Evolutionary conservation across 2,888 invertebrate species (phyloP), one percentile per base, ranked within the genome.

Genomic region (Pyrocoelia pectoralis): DNA sequence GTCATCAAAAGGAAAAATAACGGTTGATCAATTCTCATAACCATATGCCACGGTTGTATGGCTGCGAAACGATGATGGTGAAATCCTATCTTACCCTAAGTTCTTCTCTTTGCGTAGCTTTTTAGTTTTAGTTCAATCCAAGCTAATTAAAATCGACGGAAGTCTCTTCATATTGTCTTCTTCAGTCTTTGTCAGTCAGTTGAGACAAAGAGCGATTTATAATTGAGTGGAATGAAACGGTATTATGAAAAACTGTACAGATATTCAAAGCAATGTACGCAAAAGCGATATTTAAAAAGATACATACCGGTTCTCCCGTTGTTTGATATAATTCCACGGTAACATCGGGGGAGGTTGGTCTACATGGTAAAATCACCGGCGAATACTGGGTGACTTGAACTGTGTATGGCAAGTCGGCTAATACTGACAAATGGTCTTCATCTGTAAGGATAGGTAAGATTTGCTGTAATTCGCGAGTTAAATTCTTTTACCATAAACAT

Each of bases 281-380:
- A 12, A 28, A 50, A 24, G 29, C 24, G 10, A 24, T 24, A 24
- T 24, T 24, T 24, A 24, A 24, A 24, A 24, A 5, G 6, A 43
- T 58, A 52, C 62, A 71, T 76, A 84, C 84, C 75, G 81, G 76
- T 28, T 77, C 76, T 58, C 77, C 81, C 12, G 71, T 79, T 14
- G 69, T 69, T 65, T 71, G 73, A 12, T 72, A 75, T 5, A 87
- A 74, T 41, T 78, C 67, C 0, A 89, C 87, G 13, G 81, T 77
- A 1, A 86, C 80, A 60, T 83, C 79, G 1, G 88, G 88, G 49
- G 86, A 84, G 1, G 89, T 85, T 3, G 89, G 88, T 49, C 86
- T 84, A 72, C 90, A 90, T 15, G 89, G 88, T 68, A 90, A 83
- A 0, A 83, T 73, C 0, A 82, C 80, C 15, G 81, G 75, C 1